Base-by-base conservation (phyloP, 2,888 invertebrate species). In the Nomada hirtipes region DNA sequence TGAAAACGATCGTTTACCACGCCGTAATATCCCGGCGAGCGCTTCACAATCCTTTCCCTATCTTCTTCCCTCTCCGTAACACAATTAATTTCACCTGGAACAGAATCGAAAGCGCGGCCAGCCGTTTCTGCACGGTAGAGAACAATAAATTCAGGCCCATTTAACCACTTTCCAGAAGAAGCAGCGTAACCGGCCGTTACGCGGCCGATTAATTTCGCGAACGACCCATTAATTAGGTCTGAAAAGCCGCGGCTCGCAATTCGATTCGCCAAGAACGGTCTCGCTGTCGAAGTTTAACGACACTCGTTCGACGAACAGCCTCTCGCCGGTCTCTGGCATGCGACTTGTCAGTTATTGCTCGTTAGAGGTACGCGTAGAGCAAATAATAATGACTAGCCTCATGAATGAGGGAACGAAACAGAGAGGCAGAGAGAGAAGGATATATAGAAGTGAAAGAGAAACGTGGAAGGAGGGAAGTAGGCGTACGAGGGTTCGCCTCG, bases 361-460 rank as follows among this genome's bases (percentile, higher is more conserved):
- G 57, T 57, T 57, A 55, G 60, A 52, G 64, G 36, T 23, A 50
- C 36, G 29, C 59, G 63, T 68, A 52, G 50, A 36, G 64, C 53
- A 69, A 53, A 76, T 72, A 86, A 84, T 82, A 71, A 76, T 55
- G 67, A 53, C 26, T n/a, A 15, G 64, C 7, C 73, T 67, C 70
- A 42, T 60, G 81, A 85, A 85, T 71, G 74, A 53, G 67, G 77
- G 72, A 76, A 76, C 74, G 63, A 70, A 67, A 76, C 61, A 29
- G 18, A 29, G 52, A 10, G 36, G 4, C 18, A 9, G 29, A n/a
- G 50, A n/a, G 15, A 55, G 13, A 15, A 15, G 10, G 15, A 47
- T 36, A 1, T 36, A 36, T 36, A 36, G 36, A 36, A 36, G 36
- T 7, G 36, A 36, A 36, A 4, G 36, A 36, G 36, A 36, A 36